Percentiles rank a stretch among this genome's conserved stretches.
These are phyloP conservation scores for Zeugodacus cucurbitae DNA, from an alignment of 1,140 invertebrate genomes.

Conservation along the genomic window DNA sequence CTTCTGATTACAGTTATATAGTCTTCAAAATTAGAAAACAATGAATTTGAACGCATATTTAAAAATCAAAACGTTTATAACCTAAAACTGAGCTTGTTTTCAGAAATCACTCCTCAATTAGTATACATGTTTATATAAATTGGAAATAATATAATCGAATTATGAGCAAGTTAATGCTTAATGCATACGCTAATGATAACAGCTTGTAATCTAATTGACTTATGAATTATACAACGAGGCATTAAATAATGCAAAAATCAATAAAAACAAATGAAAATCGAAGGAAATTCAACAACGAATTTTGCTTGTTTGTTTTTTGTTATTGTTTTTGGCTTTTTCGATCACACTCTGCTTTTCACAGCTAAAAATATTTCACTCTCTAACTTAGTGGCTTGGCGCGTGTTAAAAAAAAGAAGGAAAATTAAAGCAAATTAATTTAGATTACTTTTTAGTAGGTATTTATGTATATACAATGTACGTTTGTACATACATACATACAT, in stretches of 20 bases:
- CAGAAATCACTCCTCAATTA: background rate
- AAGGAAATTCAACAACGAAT: background rate
- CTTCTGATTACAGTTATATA: too few species aligned
- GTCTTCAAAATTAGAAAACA: too few species aligned
- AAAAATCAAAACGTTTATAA: background rate
- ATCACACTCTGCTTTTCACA: background rate
- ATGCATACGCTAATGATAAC: slow-evolving; percentile 1
- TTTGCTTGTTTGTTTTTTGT: background rate
- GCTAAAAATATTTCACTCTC: slow-evolving; percentile 35
- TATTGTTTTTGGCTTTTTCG: background rate
- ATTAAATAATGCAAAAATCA: background rate
- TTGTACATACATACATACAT: background rate
- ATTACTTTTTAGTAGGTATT: slow-evolving; percentile 16
- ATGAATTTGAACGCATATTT: background rate
- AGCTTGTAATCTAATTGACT: background rate
- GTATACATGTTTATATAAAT: background rate
- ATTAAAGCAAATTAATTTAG: background rate
- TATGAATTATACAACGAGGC: background rate
- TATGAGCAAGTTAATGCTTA: background rate
- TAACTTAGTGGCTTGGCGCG: background rate
- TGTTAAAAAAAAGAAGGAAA: slow-evolving; percentile 6
- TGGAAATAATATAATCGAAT: background rate
- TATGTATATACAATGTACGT: background rate
- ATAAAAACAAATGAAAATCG: slow-evolving; percentile 9
- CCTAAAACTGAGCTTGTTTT: background rate